These are phyloP conservation scores for Hemibagrus guttatus DNA, from an alignment of 2,797 vertebrate species.

Conservation along the genomic window DNA sequence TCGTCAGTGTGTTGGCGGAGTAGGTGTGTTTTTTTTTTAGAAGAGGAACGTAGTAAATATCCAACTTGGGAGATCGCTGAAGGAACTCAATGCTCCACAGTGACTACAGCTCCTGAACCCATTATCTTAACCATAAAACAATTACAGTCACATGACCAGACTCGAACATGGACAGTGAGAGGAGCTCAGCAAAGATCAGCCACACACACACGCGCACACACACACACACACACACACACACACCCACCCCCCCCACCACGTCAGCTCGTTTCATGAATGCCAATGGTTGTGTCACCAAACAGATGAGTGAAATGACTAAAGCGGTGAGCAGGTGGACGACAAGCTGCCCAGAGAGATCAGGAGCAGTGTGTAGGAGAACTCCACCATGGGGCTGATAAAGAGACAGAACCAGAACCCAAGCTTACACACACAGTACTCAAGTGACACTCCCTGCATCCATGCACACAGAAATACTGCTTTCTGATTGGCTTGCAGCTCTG, in stretches of 20 bases:
- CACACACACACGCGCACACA: neutral
- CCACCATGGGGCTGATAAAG: neutral
- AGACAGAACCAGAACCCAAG: neutral
- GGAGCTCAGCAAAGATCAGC: neutral
- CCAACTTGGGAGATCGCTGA: neutral
- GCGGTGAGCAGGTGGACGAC: neutral
- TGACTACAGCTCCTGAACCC: neutral
- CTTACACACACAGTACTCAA: neutral
- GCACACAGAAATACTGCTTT: neutral
- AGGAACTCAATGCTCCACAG: neutral
- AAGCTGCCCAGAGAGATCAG: neutral
- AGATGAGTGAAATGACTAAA: conserved; percentile 7
- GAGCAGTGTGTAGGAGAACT: conserved; percentile 3
- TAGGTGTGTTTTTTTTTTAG: neutral
- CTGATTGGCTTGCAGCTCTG: neutral
- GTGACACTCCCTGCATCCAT: neutral
- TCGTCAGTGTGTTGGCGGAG: neutral
- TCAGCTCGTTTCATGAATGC: neutral
- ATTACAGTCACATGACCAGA: conserved; percentile 40
- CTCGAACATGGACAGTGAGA: neutral
- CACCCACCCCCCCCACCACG: neutral
- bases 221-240: neutral
- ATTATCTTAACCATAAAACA: conserved; percentile 32
- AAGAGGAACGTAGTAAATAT: conserved; percentile 19
- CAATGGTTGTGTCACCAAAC: neutral